These are phyloP conservation scores for Anarhynchus alexandrinus DNA, from an alignment of 2,113 vertebrate genomes.

Conservation along the genomic window DNA sequence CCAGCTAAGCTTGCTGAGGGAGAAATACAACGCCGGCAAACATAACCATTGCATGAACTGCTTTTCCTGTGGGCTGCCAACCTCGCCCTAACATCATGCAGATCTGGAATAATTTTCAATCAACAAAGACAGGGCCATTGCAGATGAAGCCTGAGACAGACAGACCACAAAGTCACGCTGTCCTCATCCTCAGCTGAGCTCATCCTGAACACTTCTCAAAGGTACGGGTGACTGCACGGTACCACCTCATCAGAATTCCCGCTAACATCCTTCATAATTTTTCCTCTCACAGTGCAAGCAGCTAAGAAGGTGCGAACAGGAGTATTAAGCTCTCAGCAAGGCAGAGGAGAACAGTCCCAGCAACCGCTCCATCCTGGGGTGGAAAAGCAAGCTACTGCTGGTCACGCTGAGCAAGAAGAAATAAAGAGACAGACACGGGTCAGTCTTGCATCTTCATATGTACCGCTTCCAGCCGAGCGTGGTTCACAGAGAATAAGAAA, in stretches of 20 bases:
- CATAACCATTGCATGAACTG: not conserved
- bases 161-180: not conserved
- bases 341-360: not conserved
- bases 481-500: not conserved
- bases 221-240: not conserved
- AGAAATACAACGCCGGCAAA: not conserved
- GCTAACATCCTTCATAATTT: not conserved
- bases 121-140: not conserved
- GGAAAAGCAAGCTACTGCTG: not conserved
- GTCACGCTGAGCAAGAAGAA: not conserved
- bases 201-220: not conserved
- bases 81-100: not conserved
- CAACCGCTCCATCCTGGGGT: not conserved
- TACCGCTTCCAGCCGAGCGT: not conserved
- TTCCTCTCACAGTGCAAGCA: not conserved
- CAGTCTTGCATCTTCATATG: not conserved
- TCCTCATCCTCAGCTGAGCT: not conserved
- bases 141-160: not conserved
- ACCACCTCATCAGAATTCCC: not conserved
- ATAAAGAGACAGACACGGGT: not conserved
- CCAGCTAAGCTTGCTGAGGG: not conserved
- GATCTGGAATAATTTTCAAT: conserved; percentile 13
- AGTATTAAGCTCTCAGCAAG: not conserved
- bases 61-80: not conserved
- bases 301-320: not conserved